Evolutionary conservation across 2,113 vertebrate genomes (phyloP), one percentile per base, ranked within the genome.

Genomic region (Tupaia tana): DNA sequence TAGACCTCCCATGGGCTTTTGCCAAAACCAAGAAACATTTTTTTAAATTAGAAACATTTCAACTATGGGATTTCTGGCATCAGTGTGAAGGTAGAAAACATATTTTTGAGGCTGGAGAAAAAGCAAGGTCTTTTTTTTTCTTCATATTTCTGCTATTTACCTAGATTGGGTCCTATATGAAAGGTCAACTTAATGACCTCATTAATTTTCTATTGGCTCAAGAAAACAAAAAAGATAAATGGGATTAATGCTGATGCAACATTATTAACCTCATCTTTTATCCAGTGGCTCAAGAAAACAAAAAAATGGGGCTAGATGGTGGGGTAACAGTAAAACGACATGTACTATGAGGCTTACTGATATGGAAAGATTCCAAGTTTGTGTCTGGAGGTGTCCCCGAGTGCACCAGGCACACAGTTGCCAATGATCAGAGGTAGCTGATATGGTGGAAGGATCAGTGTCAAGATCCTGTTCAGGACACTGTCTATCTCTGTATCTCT

Each of bases 41-140:
- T 93, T 56, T 83, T 90, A 80, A 86, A 71, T 95, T 66, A 82
- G 56, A 63, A 7, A 64, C 9, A 52, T 87, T 84, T 85, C 75
- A 69, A 1, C 61, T 43, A 9, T 52, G 11, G 54, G 29, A 69
- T 84, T 88, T 79, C 31, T 84, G 7, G 10, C 43, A 78, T 63
- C 19, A 58, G 54, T 2, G 7, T 84, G 19, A 24, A 77, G 19
- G 24, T 56, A 27, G 14, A 22, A 24, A 56, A 59, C 7, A 31
- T 54, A 66, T 52, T 66, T 43, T 94, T 66, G 25, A 73, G 27
- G 43, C 54, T 52, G 27, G 43, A 13, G 7, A 56, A 90, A 69
- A 11, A 66, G 9, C 29, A 22, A 15, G 18, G 10, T 90, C 6
- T 77, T 56, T 64, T 22, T 89, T 71, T 61, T 74, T 9, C 61